Percentiles rank a stretch among this genome's conserved stretches.
phyloP scores from a whole-genome alignment of 1,140 invertebrate species.

The Rhyacophila brunnea region DNA sequence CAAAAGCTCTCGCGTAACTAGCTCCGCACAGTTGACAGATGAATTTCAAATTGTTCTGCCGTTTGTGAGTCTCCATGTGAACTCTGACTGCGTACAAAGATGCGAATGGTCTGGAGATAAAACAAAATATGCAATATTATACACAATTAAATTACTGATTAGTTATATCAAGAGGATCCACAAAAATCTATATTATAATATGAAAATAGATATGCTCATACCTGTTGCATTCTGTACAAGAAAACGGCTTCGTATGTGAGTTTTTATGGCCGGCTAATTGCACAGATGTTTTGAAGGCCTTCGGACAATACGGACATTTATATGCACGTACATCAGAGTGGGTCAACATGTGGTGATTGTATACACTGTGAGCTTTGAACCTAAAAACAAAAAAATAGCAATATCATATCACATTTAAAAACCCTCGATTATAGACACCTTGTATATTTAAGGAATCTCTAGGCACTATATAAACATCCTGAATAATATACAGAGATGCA shows the following conservation, averaged over 20 bases:
- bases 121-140: neutral
- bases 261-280: constrained; percentile 75
- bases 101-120: constrained; percentile 63
- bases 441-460: too few relatives aligned
- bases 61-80: constrained; percentile 69
- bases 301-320: constrained; percentile 70
- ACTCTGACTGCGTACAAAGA: constrained; percentile 69
- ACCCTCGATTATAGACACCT: too few relatives aligned
- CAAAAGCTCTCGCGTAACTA: constrained; percentile 68
- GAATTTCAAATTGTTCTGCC: constrained; percentile 69
- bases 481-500: too few relatives aligned
- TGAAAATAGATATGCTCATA: constrained; percentile 23
- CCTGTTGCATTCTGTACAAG: constrained; percentile 67
- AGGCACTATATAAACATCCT: too few relatives aligned
- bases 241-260: constrained; percentile 74
- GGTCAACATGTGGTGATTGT: constrained; percentile 70
- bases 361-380: constrained; percentile 73
- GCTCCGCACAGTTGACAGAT: constrained; percentile 71
- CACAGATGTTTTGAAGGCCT: constrained; percentile 73
- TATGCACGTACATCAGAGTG: constrained; percentile 70
- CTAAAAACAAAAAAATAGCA: constrained; percentile 38
- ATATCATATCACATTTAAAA: too few relatives aligned
- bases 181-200: too few relatives aligned
- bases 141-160: neutral
- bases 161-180: too few relatives aligned